phyloP scores from a whole-genome alignment of 1,140 invertebrate genomes.

The Papilio dardanus region DNA sequence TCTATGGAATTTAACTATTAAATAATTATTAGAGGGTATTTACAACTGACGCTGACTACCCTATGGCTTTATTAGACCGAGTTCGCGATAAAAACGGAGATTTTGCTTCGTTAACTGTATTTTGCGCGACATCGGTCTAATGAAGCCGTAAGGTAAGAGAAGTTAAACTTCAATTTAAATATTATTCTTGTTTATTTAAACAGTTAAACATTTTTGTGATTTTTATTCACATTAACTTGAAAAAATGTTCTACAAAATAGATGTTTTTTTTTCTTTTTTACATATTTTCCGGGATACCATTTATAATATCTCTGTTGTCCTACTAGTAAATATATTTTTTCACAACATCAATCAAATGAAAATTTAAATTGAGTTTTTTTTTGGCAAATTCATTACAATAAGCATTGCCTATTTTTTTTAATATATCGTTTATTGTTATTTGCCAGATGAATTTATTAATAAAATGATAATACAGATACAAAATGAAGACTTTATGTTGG shows the following conservation, averaged over 20 bases:
- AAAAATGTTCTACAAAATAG: slow-evolving; percentile 11
- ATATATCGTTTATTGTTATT: slow-evolving; percentile 21
- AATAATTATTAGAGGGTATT: no score
- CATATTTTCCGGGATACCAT: neutral
- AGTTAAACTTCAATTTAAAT: slow-evolving; percentile 4
- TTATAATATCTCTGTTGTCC: slow-evolving; percentile 11
- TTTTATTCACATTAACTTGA: neutral
- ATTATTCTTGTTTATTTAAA: neutral
- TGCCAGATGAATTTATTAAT: neutral
- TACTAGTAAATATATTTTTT: slow-evolving; percentile 14
- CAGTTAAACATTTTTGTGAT: neutral
- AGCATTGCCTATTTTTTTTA: neutral
- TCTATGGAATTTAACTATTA: no score
- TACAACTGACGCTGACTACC: neutral
- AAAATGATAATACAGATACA: neutral
- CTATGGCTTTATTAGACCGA: no score
- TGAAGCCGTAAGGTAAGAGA: no score
- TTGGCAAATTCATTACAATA: slow-evolving; percentile 28
- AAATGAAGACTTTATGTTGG: neutral
- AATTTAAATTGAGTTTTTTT: slow-evolving; percentile 9
- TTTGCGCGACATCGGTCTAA: no score
- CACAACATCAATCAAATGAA: slow-evolving; percentile 10
- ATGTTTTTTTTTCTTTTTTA: neutral
- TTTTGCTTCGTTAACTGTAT: no score
- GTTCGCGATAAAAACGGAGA: no score